These are phyloP conservation scores for Perca schrenkii DNA, from an alignment of 2,113 vertebrate species.

Conservation along the genomic window DNA sequence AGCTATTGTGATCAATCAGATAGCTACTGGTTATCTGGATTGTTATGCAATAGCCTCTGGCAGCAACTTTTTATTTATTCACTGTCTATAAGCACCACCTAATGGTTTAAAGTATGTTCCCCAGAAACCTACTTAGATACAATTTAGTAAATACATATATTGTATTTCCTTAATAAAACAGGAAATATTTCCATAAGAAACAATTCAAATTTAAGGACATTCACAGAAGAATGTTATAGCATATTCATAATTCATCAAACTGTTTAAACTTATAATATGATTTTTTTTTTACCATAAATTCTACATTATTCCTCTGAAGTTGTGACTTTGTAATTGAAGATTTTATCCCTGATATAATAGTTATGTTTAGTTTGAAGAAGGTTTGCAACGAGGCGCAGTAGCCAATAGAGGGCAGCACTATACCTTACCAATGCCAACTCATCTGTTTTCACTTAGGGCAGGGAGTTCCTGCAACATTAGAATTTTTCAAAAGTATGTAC, in stretches of 20 bases:
- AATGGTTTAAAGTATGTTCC: not conserved
- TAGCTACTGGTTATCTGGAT: not conserved
- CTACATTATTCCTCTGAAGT: not conserved
- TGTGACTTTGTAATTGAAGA: not conserved
- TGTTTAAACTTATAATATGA: not conserved
- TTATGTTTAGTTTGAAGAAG: not conserved
- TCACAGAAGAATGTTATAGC: not conserved
- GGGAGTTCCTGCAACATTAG: not conserved
- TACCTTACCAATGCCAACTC: constrained; percentile 6
- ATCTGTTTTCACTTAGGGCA: not conserved
- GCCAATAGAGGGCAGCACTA: constrained; percentile 64
- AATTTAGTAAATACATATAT: not conserved
- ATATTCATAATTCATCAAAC: not conserved
- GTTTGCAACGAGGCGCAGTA: not conserved
- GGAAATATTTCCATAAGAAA: not conserved
- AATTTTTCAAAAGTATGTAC: not conserved
- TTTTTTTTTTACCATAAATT: not conserved
- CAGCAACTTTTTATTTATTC: not conserved
- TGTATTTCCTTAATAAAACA: not conserved
- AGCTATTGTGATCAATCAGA: constrained; percentile 8
- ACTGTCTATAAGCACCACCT: constrained; percentile 50
- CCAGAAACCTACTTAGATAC: not conserved
- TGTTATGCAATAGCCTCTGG: constrained; percentile 16
- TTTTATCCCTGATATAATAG: not conserved
- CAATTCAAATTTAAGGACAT: not conserved